Conservation (phyloP, 2,113 vertebrate species). For the Cheirogaleus medius region DNA sequence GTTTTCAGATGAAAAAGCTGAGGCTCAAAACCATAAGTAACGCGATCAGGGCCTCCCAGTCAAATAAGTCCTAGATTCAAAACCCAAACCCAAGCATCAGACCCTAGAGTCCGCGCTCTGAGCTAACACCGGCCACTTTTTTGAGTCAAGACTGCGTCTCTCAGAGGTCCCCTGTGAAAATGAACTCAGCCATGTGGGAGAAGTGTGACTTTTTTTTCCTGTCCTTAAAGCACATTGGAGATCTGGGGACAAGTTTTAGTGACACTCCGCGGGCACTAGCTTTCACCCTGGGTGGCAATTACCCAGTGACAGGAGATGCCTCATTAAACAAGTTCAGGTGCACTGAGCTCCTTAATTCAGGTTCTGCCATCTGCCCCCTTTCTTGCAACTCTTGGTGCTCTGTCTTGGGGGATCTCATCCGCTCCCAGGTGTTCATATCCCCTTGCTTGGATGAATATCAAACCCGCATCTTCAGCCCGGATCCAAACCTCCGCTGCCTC, state of each 20-base stretch:
- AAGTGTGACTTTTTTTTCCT: background rate
- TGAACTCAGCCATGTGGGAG: background rate
- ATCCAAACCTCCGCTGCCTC: background rate
- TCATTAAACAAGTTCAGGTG: background rate
- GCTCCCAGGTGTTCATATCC: background rate
- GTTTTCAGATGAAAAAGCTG: background rate
- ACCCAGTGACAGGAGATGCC: background rate
- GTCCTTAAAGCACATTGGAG: background rate
- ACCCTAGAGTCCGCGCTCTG: background rate
- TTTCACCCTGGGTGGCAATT: background rate
- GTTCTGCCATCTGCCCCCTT: background rate
- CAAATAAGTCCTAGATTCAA: background rate
- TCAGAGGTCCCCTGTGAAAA: background rate
- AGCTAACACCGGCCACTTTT: background rate
- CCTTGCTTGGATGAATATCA: background rate
- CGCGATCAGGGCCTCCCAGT: background rate
- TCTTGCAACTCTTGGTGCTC: background rate
- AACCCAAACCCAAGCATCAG: background rate
- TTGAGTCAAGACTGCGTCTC: background rate
- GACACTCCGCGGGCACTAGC: background rate
- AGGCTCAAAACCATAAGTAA: background rate
- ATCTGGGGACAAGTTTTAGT: background rate
- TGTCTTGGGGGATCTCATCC: background rate
- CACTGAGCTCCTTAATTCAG: background rate
- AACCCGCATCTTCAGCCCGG: background rate